Conservation (phyloP, 2,888 invertebrate genomes). For the Vanessa cardui region DNA sequence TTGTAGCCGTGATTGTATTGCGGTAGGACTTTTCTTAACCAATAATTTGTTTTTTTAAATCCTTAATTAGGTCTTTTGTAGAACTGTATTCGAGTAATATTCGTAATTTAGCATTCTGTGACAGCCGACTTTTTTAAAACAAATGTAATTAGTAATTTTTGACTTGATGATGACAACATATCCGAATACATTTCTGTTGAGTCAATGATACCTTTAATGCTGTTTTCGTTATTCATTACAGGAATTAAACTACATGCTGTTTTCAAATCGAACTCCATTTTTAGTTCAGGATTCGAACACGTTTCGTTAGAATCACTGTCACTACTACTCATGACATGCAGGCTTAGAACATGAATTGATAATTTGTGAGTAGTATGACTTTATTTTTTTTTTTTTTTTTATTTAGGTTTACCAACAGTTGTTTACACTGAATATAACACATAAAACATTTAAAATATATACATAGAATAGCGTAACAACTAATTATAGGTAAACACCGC, state of each 20-base stretch:
- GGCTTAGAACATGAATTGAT: background rate
- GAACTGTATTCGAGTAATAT: background rate
- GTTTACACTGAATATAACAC: too few species aligned
- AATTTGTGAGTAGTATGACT: constrained; percentile 2
- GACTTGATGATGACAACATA: background rate
- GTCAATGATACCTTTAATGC: background rate
- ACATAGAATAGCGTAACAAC: too few species aligned
- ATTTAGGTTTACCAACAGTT: too few species aligned
- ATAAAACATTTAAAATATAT: too few species aligned
- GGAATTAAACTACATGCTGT: background rate
- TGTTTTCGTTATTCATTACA: background rate
- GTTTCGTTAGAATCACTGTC: background rate
- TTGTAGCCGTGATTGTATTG: too few species aligned
- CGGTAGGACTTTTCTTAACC: background rate
- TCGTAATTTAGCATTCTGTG: background rate
- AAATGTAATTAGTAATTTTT: constrained; percentile 1
- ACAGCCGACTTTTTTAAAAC: background rate
- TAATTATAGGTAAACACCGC: too few species aligned
- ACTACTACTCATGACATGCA: background rate
- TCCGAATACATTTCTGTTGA: background rate
- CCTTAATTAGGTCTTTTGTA: background rate
- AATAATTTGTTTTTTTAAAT: background rate
- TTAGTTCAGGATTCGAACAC: background rate
- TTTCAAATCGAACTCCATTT: background rate
- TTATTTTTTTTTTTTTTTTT: too few species aligned